These are phyloP conservation scores for Paralichthys olivaceus DNA, from an alignment of 2,113 vertebrate species.

Conservation along the genomic window DNA sequence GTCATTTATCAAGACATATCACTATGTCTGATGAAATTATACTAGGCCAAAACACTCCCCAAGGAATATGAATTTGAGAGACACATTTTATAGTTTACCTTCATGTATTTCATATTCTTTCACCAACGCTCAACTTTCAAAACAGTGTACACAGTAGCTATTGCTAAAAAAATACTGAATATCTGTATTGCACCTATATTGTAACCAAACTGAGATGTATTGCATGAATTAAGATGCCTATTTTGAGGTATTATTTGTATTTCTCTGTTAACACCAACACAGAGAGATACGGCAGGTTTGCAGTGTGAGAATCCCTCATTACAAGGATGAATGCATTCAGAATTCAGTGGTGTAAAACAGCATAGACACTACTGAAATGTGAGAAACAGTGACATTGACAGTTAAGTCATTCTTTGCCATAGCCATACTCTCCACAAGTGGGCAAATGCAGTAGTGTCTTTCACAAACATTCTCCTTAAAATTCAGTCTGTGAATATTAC, in stretches of 20 bases:
- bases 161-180: neutral
- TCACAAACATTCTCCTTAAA: too few species aligned
- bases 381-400: too few species aligned
- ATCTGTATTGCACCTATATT: neutral
- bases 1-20: conserved; percentile 54
- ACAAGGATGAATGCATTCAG: too few species aligned
- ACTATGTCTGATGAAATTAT: conserved; percentile 50
- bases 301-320: too few species aligned
- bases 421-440: too few species aligned
- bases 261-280: neutral
- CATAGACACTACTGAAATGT: too few species aligned
- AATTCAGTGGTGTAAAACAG: neutral
- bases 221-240: neutral
- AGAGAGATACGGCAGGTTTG: neutral
- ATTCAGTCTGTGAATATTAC: too few species aligned
- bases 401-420: too few species aligned
- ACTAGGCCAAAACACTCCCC: conserved; percentile 9
- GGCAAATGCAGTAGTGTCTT: too few species aligned
- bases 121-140: neutral
- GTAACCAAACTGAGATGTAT: neutral
- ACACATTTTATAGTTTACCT: conserved; percentile 1
- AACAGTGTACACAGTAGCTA: neutral
- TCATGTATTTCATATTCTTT: neutral
- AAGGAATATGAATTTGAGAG: conserved; percentile 4
- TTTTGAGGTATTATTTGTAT: neutral